These are phyloP conservation scores for Bombycilla garrulus DNA, from an alignment of 2,113 vertebrate species.

Conservation along the genomic window DNA sequence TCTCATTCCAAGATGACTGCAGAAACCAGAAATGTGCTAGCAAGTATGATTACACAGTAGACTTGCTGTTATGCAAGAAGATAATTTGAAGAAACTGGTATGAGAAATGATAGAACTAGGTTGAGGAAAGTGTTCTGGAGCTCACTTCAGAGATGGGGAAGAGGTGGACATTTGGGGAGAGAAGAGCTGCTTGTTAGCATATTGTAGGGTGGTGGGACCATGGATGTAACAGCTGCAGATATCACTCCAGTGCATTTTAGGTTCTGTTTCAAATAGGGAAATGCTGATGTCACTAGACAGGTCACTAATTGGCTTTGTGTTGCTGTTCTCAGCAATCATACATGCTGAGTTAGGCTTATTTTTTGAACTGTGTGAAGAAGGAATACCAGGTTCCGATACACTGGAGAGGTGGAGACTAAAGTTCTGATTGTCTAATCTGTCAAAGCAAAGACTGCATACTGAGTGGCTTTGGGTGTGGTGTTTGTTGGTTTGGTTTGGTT, in stretches of 20 bases:
- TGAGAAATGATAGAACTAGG: background rate
- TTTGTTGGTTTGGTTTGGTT: background rate
- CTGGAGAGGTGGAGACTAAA: no score
- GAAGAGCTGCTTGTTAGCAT: background rate
- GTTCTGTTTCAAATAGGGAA: background rate
- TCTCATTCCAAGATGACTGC: background rate
- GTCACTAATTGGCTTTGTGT: background rate
- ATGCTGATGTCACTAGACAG: background rate
- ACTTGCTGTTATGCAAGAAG: background rate
- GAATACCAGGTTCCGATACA: background rate
- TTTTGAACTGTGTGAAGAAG: background rate
- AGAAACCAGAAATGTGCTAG: background rate
- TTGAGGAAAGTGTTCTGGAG: background rate
- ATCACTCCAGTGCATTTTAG: background rate
- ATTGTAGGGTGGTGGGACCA: background rate
- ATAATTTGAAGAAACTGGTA: background rate
- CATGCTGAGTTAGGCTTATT: fast-evolving
- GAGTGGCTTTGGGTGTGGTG: background rate
- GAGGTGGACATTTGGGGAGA: background rate
- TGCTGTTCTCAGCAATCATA: background rate
- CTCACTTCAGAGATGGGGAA: background rate
- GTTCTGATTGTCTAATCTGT: background rate
- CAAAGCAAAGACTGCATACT: background rate
- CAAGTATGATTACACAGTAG: background rate
- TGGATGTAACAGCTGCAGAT: background rate